Conservation (phyloP, 2,113 vertebrate species). For the Corythoichthys haematopterus region DNA sequence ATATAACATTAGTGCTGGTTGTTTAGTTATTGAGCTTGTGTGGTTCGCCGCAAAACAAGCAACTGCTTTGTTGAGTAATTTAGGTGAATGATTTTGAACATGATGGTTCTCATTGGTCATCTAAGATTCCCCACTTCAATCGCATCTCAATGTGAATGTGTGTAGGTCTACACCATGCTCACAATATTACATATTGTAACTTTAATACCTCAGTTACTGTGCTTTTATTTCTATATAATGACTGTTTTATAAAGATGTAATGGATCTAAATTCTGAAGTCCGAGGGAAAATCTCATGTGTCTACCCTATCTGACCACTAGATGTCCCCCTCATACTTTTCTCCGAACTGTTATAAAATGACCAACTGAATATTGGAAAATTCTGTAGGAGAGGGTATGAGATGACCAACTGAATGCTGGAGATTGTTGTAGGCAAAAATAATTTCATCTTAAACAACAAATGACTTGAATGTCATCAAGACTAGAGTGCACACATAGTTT, state of each 20-base stretch:
- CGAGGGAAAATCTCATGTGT: background rate
- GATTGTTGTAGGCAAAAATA: too few species aligned
- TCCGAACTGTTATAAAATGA: background rate
- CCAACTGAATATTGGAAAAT: too few species aligned
- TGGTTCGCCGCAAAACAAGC: slow-evolving; percentile 3
- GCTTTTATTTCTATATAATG: too few species aligned
- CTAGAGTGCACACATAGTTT: too few species aligned
- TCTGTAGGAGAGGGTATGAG: too few species aligned
- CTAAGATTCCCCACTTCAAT: background rate
- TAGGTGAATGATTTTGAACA: background rate
- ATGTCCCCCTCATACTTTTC: slow-evolving; percentile 42
- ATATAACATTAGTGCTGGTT: slow-evolving; percentile 16
- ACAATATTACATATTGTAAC: background rate
- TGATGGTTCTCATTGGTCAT: background rate
- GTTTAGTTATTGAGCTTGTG: slow-evolving; percentile 6
- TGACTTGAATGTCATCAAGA: too few species aligned
- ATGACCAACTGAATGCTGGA: too few species aligned
- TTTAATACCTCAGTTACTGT: too few species aligned
- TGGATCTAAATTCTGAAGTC: too few species aligned
- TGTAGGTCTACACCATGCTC: background rate
- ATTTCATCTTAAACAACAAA: too few species aligned
- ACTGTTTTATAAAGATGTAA: too few species aligned
- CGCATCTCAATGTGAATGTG: background rate
- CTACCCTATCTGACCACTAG: slow-evolving; percentile 41
- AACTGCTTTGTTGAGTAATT: background rate